Evolutionary conservation across 2,797 vertebrate species (phyloP), one percentile per base, ranked within the genome.

Genomic region (Esox masquinongy): DNA sequence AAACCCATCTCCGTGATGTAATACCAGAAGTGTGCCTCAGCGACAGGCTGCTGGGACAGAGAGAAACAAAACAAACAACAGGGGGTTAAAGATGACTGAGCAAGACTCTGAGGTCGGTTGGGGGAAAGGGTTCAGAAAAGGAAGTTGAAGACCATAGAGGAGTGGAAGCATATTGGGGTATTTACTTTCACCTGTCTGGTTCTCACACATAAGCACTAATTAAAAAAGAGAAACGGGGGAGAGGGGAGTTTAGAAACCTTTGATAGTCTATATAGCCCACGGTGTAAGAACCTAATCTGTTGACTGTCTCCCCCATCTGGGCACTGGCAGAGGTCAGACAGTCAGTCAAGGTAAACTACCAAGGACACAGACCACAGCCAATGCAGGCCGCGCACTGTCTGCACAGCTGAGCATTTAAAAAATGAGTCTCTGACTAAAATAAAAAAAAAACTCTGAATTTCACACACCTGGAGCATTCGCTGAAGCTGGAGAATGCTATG

Each of bases 1-100:
- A 99, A 99, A 63, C 95, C 90, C 87, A 99, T 86, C 81, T 99
- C 96, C 82, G 96, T 53, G 75, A 96, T 88, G 89, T 99, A 99
- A 90, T 97, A 99, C 94, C 93, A 96, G 86, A 93, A 96, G 79
- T 97, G 89, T 49, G 86, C 85, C 0, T 91, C 82, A 0, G 91
- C 85, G 76, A 99, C 86, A 0, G 94, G 86, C 97, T 99, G 86
- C 2, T 78, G 84, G 59, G 1, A 70, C 72, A 74, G n/a, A 71
- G n/a, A 71, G 43, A 78, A 12, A 74, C 3, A 76, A 59, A 39
- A 24, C 36, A 68, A 24, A 16, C 16, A 26, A 63, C 5, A 34
- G 31, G n/a, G 69, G 78, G 24, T n/a, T 8, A 61, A 12, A 61
- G 16, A 7, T 51, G 8, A 70, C 47, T 1, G 68, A 24, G 15